phyloP scores from a whole-genome alignment of 2,797 vertebrate species.

The Loris lydekkerianus region DNA sequence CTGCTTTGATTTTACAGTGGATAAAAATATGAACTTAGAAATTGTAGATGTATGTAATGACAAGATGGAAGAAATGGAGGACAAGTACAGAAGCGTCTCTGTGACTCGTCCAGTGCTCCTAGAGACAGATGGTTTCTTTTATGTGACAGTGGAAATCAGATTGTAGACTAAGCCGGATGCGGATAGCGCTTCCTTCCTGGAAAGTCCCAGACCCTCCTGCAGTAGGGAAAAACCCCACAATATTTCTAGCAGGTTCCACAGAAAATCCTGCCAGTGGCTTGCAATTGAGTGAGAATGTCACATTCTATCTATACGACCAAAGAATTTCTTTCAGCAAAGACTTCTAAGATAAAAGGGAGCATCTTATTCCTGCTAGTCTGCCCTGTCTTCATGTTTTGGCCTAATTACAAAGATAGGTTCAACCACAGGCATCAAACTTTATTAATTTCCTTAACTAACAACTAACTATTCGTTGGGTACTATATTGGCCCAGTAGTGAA shows the following conservation, averaged over 20 bases:
- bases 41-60: background rate
- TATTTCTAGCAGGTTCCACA: constrained; percentile 55
- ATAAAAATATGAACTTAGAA: constrained; percentile 36
- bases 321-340: constrained; percentile 33
- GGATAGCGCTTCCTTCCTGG: constrained; percentile 38
- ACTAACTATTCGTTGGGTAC: background rate
- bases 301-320: constrained; percentile 41
- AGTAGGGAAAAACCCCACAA: constrained; percentile 58
- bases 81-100: background rate
- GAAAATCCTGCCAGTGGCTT: constrained; percentile 33
- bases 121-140: constrained; percentile 50
- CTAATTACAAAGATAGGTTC: constrained; percentile 41
- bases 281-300: constrained; percentile 33
- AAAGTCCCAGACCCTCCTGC: constrained; percentile 52
- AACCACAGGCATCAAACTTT: background rate
- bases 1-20: constrained; percentile 8
- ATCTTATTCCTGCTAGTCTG: constrained; percentile 32
- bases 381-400: background rate
- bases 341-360: background rate
- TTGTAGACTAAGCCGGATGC: background rate
- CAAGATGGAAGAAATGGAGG: background rate
- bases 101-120: background rate
- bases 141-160: background rate
- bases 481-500: background rate
- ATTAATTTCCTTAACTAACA: constrained; percentile 40